Conservation (phyloP, 2,888 invertebrate species). For the Diarsia dahlii region DNA sequence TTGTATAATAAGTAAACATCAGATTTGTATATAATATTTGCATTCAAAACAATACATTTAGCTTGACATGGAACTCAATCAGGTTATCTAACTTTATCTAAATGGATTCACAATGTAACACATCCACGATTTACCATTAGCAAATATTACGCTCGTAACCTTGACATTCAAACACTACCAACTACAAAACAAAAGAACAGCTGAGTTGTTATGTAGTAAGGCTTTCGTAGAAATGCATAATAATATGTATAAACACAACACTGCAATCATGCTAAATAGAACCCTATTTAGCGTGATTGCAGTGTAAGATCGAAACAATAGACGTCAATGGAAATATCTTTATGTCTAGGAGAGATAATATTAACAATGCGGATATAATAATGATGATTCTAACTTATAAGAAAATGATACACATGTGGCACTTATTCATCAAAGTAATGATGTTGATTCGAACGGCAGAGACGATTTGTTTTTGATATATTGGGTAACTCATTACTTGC, state of each 20-base stretch:
- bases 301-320: conserved; percentile 73
- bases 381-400: conserved; percentile 15
- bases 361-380: conserved; percentile 31
- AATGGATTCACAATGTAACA: conserved; percentile 5
- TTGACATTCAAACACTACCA: conserved; percentile 20
- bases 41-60: background rate
- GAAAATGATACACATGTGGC: conserved; percentile 1
- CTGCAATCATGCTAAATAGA: conserved; percentile 71
- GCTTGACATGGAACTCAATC: background rate
- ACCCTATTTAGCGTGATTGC: too few relatives aligned
- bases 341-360: conserved; percentile 53
- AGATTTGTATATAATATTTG: background rate
- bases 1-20: too few relatives aligned
- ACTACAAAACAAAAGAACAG: conserved; percentile 11
- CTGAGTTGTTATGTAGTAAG: background rate
- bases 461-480: too few relatives aligned
- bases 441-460: too few relatives aligned
- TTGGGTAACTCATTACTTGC: background rate
- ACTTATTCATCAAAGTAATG: conserved; percentile 1
- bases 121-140: background rate
- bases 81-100: background rate
- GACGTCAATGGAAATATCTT: conserved; percentile 58
- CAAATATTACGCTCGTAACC: conserved; percentile 14
- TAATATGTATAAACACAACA: too few relatives aligned
- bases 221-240: conserved; percentile 5